These are phyloP conservation scores for Stenichneumon culpator DNA, from an alignment of 2,888 invertebrate species.

Conservation along the genomic window DNA sequence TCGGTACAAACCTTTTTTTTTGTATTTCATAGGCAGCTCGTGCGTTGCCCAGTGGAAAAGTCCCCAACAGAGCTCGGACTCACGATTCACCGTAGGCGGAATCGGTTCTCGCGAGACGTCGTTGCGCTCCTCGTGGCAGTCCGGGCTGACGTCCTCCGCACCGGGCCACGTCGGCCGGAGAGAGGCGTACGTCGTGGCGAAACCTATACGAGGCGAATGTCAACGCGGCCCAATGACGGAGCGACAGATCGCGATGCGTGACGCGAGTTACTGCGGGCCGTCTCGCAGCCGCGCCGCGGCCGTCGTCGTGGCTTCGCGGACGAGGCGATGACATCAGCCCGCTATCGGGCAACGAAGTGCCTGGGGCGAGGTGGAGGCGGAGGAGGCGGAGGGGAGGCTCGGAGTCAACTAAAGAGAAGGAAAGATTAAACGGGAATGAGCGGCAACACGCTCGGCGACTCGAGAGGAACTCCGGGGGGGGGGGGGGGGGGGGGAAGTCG, in stretches of 20 bases:
- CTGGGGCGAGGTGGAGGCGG: background rate
- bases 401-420: background rate
- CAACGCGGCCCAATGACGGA: constrained; percentile 28
- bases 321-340: constrained; percentile 42
- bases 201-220: background rate
- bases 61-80: background rate
- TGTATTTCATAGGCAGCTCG: background rate
- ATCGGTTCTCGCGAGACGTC: background rate
- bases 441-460: background rate
- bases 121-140: background rate
- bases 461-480: background rate
- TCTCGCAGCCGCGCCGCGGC: constrained; percentile 1
- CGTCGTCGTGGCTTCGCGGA: background rate
- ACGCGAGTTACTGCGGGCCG: constrained; percentile 18
- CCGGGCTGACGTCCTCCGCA: background rate
- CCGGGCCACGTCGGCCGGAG: background rate
- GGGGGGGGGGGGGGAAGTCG: background rate
- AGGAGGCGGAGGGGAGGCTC: background rate
- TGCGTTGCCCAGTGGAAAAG: background rate
- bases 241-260: constrained; percentile 23
- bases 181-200: background rate
- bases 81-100: background rate
- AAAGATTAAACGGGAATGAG: constrained; percentile 17
- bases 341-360: background rate
- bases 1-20: background rate